Conservation (phyloP, 1,140 invertebrate genomes). For the Drosophila willistoni region DNA sequence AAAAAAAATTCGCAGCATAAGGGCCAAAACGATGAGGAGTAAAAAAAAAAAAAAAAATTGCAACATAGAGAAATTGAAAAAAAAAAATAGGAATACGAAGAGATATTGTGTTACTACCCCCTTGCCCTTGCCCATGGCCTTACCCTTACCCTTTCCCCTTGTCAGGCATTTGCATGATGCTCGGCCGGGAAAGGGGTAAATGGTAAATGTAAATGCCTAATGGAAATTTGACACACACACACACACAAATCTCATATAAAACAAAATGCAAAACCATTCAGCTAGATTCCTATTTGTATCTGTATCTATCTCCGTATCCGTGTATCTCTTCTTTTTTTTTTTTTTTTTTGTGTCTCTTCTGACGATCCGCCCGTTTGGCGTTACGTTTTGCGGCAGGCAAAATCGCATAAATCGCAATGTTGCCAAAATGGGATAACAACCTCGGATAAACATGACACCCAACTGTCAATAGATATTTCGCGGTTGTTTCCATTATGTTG, state of each 20-base stretch:
- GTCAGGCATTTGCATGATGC: constrained; percentile 48
- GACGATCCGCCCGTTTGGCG: constrained; percentile 55
- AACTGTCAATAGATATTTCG: constrained; percentile 83
- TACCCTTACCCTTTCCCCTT: constrained; percentile 19
- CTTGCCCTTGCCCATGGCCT: constrained; percentile 6
- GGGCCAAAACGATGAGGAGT: constrained; percentile 24
- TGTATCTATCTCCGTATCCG: constrained; percentile 20
- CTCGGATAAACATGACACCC: constrained; percentile 83
- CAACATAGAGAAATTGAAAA: constrained; percentile 51
- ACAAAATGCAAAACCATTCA: constrained; percentile 50
- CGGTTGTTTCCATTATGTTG: constrained; percentile 82
- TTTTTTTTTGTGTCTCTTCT: constrained; percentile 13
- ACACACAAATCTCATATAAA: constrained; percentile 79
- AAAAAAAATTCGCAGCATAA: constrained; percentile 63
- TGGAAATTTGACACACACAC: constrained; percentile 83
- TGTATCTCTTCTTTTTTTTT: constrained; percentile 4
- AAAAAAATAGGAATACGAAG: constrained; percentile 13
- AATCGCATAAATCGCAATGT: constrained; percentile 82
- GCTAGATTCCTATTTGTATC: constrained; percentile 38
- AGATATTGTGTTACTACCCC: constrained; percentile 60
- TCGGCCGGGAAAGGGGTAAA: constrained; percentile 32
- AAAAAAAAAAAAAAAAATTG: constrained; percentile 59
- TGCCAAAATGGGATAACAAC: constrained; percentile 83
- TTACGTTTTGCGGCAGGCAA: constrained; percentile 35
- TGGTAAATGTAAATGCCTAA: constrained; percentile 58